phyloP scores from a whole-genome alignment of 2,113 vertebrate species.

The Orycteropus afer region DNA sequence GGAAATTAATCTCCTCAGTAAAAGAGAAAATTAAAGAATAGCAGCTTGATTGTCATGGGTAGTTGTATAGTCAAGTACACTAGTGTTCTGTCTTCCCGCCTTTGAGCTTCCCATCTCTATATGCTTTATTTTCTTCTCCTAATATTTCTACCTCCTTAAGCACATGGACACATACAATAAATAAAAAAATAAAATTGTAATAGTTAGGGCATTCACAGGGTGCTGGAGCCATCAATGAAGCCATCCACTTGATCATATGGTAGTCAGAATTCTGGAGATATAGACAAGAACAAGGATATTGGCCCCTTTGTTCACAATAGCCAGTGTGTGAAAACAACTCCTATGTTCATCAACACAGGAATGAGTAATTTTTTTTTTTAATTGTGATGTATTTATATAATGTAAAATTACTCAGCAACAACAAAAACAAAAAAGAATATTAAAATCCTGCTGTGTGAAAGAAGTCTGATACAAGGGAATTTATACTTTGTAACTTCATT shows the following conservation, averaged over 20 bases:
- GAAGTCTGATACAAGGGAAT: background rate
- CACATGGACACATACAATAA: background rate
- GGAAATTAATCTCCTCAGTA: background rate
- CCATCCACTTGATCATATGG: background rate
- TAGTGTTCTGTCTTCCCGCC: background rate
- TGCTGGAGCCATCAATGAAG: background rate
- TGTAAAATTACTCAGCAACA: background rate
- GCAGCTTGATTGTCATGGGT: background rate
- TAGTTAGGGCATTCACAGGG: background rate
- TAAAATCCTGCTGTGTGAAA: background rate
- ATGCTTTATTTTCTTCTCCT: too few relatives aligned
- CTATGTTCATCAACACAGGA: background rate
- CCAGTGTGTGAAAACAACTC: background rate
- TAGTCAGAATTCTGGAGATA: background rate
- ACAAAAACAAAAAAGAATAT: background rate
- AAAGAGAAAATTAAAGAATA: background rate
- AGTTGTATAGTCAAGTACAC: background rate
- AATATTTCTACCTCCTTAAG: accelerated
- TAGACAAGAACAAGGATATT: background rate
- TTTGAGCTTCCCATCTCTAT: too few relatives aligned
- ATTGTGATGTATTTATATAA: background rate
- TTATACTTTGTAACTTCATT: background rate
- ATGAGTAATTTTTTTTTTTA: background rate
- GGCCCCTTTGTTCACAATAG: background rate
- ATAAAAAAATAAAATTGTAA: background rate